Conservation (phyloP, 2,797 vertebrate species). For the Spheniscus humboldti region DNA sequence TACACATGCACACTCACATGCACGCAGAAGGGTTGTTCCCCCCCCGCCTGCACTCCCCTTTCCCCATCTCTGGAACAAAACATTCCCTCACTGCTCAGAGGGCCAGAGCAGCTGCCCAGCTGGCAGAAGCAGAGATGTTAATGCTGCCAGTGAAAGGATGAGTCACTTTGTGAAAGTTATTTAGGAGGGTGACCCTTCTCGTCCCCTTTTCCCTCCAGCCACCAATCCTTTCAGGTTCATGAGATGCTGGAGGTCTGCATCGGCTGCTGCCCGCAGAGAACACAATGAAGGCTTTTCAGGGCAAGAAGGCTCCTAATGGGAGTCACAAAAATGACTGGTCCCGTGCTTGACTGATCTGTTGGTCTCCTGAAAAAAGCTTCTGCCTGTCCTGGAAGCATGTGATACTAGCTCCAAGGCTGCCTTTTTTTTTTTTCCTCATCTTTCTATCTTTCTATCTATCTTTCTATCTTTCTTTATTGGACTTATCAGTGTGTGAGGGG, state of each 20-base stretch:
- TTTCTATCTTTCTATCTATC: too few species aligned
- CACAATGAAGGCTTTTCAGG: constrained; percentile 51
- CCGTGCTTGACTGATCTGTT: neutral
- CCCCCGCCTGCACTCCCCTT: neutral
- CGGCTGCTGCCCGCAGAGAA: neutral
- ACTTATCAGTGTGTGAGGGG: neutral
- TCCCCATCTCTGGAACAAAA: constrained; percentile 69
- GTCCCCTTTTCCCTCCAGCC: constrained; percentile 27
- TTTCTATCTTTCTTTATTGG: too few species aligned
- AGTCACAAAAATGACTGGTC: neutral
- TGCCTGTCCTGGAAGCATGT: neutral
- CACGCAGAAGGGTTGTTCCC: constrained; percentile 33
- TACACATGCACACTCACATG: constrained; percentile 25
- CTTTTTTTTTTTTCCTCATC: neutral
- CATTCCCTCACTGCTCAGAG: constrained; percentile 65
- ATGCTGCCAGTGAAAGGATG: constrained; percentile 66
- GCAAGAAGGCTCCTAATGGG: neutral
- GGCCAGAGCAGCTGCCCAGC: constrained; percentile 73
- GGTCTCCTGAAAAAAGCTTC: neutral
- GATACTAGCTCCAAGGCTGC: neutral
- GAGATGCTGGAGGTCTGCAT: neutral
- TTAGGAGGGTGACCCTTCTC: constrained; percentile 27
- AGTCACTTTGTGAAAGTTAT: constrained; percentile 66
- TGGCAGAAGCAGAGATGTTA: constrained; percentile 65
- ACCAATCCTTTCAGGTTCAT: neutral